Percentiles rank a stretch among this genome's conserved stretches.
Conservation (phyloP, 1,140 invertebrate genomes). For the Bombus soroeensis region DNA sequence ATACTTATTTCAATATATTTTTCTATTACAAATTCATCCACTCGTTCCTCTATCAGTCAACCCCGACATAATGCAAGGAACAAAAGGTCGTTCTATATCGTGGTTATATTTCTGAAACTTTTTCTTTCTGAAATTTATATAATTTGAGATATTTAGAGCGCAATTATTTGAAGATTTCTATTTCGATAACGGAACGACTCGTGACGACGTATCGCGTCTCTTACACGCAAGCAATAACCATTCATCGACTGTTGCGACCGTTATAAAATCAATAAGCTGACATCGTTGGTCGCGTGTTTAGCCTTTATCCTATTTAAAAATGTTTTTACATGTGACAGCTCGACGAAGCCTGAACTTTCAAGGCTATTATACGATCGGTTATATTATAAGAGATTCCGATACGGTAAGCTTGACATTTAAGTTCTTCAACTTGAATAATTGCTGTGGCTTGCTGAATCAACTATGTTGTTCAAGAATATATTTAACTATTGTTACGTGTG, state of each 20-base stretch:
- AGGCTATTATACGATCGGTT: no score
- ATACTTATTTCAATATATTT: no score
- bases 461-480: not conserved
- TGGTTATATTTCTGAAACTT: not conserved
- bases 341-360: no score
- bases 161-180: not conserved
- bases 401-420: not conserved
- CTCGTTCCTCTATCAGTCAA: no score
- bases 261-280: constrained; percentile 16
- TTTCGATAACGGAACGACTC: not conserved
- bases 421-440: no score
- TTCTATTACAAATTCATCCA: no score
- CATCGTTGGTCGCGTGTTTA: not conserved
- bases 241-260: not conserved
- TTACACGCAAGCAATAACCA: not conserved
- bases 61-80: not conserved
- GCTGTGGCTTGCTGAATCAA: not conserved
- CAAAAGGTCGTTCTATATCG: not conserved
- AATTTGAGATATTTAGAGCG: no score
- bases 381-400: constrained; percentile 6
- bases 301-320: constrained; percentile 14
- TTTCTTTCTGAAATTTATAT: not conserved
- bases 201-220: not conserved
- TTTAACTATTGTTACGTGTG: not conserved
- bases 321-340: not conserved